Conservation (phyloP, 2,888 invertebrate genomes). For the Pammene fasciana region DNA sequence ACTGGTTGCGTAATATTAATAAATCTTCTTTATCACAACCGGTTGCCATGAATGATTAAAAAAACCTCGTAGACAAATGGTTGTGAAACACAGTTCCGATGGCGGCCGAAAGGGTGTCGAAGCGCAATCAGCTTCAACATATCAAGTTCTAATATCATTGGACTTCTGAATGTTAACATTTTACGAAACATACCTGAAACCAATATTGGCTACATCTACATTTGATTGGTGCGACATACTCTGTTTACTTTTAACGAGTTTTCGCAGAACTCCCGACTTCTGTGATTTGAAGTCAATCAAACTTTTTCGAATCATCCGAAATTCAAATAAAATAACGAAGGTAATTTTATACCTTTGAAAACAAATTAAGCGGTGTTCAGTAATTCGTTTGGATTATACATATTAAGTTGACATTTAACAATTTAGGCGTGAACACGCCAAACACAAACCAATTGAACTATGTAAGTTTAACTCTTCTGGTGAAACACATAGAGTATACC, state of each 20-base stretch:
- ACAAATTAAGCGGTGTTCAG: conserved; percentile 35
- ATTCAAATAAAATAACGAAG: conserved; percentile 54
- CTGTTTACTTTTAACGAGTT: conserved; percentile 82
- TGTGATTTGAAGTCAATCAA: conserved; percentile 80
- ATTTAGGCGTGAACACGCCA: neutral
- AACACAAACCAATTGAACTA: no score
- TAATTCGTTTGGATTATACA: conserved; percentile 24
- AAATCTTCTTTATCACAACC: no score
- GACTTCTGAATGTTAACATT: conserved; percentile 40
- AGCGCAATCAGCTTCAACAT: conserved; percentile 18
- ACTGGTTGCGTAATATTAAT: no score
- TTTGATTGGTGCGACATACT: conserved; percentile 74
- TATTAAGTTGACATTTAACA: conserved; percentile 12
- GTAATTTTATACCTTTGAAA: conserved; percentile 46
- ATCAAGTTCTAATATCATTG: conserved; percentile 26
- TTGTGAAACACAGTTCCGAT: no score
- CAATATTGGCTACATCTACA: conserved; percentile 58
- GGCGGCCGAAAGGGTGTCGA: conserved; percentile 8
- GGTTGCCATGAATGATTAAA: no score
- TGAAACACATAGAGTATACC: neutral
- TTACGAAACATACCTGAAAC: conserved; percentile 34
- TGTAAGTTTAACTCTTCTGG: neutral
- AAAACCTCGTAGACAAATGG: no score
- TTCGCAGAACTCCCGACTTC: conserved; percentile 65
- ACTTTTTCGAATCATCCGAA: conserved; percentile 68